phyloP scores from a whole-genome alignment of 2,113 vertebrate species.

The Aldabrachelys gigantea region DNA sequence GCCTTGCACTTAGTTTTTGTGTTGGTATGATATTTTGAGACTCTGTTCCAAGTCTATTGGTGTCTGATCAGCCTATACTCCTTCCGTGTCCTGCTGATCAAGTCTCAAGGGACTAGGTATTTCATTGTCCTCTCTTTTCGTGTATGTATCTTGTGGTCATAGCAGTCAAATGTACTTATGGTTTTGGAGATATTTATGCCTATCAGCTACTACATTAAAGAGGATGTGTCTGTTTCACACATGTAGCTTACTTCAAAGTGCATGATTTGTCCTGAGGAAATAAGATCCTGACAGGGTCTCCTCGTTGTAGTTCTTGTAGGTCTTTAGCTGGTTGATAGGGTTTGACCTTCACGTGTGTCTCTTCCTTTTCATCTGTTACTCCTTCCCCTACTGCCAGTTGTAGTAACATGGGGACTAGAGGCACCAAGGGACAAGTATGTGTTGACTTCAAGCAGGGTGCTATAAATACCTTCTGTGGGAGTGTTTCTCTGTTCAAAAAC shows the following conservation, averaged over 20 bases:
- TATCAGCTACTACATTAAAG: constrained; percentile 21
- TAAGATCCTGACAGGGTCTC: constrained; percentile 33
- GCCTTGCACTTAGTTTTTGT: constrained; percentile 60
- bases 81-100: constrained; percentile 40
- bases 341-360: neutral
- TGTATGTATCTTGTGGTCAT: constrained; percentile 24
- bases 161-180: constrained; percentile 12
- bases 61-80: constrained; percentile 40
- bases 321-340: neutral
- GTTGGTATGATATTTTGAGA: constrained; percentile 64
- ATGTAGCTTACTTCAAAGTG: constrained; percentile 37
- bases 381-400: neutral
- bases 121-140: constrained; percentile 30
- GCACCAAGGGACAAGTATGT: neutral
- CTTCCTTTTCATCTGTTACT: neutral
- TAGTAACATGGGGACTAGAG: neutral
- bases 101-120: neutral
- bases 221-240: constrained; percentile 56
- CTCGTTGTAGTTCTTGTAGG: constrained; percentile 32
- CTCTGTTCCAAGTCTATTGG: constrained; percentile 56
- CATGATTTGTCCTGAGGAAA: constrained; percentile 37
- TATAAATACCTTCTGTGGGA: neutral
- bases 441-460: neutral
- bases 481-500: neutral
- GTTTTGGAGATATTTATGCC: constrained; percentile 41